Evolutionary conservation across 2,113 vertebrate genomes (phyloP), one percentile per base, ranked within the genome.

Genomic region (Rutilus rutilus): DNA sequence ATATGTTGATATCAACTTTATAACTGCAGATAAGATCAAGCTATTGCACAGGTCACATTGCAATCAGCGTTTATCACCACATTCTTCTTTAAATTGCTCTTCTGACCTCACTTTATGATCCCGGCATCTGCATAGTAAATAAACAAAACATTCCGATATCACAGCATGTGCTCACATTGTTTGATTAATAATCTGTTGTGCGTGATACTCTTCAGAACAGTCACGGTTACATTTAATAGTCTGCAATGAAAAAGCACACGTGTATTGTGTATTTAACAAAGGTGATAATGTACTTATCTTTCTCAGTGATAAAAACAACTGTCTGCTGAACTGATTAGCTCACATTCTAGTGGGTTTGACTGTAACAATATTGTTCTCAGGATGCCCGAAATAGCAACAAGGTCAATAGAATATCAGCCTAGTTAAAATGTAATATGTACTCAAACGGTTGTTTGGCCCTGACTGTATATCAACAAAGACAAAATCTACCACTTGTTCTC

Each of bases 11-110:
- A 73, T 73, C 30, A 83, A 73, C 54, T 50, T 17, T 47, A 57
- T 4, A 45, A 59, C 83, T 23, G 17, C 52, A 60, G 33, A 76
- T 64, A 75, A 59, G 57, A 33, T 71, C 14, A n/a, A 81, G 77
- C 71, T n/a, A n/a, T 81, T 73, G 15, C 60, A 74, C 76, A 54
- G 87, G 81, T 86, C 60, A 36, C 15, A 39, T 50, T 39, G 59
- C 54, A 80, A 3, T 25, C 52, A 0, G 5, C 2, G 0, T 59
- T 78, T 59, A 78, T 23, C 52, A 21, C 52, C 3, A n/a, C 76
- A 59, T 59, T 78, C 30, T 52, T 78, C 15, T 52, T 69, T 69
- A 6, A 69, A 67, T 67, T 30, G 10, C 15, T 21, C 25, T 39
- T 11, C 39, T 81, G 59, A 81, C 57, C 42, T 52, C 52, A 52